Evolutionary conservation across 2,888 invertebrate species (phyloP).

Genomic region (Heliconius cydno): DNA sequence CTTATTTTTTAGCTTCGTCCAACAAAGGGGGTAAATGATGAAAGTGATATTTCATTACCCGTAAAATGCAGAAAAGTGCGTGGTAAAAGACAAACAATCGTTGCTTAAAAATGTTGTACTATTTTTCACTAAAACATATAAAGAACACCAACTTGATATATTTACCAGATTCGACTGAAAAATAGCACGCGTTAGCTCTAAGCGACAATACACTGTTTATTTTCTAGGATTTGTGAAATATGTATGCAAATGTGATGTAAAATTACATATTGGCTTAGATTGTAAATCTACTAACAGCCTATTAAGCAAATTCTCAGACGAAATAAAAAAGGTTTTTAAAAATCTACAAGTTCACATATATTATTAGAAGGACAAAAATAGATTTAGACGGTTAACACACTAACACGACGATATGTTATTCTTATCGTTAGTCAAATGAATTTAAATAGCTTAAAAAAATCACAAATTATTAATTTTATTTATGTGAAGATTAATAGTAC

Average conservation of each 20-base stretch:
- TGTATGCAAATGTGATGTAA: constrained; percentile 48
- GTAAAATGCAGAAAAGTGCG: neutral
- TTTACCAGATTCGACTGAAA: constrained; percentile 61
- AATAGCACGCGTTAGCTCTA: constrained; percentile 61
- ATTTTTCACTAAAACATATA: neutral
- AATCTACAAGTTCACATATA: too few species aligned
- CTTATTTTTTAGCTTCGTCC: too few species aligned
- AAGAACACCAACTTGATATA: constrained; percentile 53
- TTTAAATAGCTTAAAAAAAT: neutral
- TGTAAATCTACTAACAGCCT: too few species aligned
- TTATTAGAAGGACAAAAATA: too few species aligned
- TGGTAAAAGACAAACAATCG: neutral
- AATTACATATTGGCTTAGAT: neutral
- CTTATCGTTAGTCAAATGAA: neutral
- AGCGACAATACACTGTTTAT: constrained; percentile 56
- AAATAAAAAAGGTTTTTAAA: too few species aligned
- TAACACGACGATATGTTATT: neutral
- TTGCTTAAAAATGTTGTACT: too few species aligned
- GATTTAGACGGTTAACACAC: too few species aligned
- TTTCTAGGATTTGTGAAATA: constrained; percentile 50
- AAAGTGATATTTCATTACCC: too few species aligned
- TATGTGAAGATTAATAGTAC: neutral
- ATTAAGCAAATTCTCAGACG: too few species aligned
- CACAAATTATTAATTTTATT: neutral
- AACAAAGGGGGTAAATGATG: too few species aligned